These are phyloP conservation scores for Callaeas wilsoni DNA, from an alignment of 2,113 vertebrate species.

Conservation along the genomic window DNA sequence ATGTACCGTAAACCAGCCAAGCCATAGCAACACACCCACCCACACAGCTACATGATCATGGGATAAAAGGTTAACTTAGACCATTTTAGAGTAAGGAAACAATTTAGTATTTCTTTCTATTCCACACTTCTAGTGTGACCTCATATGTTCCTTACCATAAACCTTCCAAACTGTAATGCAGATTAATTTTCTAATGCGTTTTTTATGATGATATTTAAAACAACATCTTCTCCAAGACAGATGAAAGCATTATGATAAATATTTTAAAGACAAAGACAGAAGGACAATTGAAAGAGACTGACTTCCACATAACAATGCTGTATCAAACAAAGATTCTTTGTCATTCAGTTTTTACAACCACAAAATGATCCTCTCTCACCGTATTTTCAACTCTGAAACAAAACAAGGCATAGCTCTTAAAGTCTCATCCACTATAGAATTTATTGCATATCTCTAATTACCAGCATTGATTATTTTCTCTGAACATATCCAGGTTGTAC, in stretches of 20 bases:
- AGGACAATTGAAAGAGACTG: not conserved
- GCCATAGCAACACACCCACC: not conserved
- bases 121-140: not conserved
- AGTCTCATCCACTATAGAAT: not conserved
- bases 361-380: not conserved
- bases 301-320: not conserved
- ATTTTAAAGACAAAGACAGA: not conserved
- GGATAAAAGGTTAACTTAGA: constrained; percentile 21
- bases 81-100: not conserved
- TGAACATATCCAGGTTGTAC: not conserved
- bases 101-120: not conserved
- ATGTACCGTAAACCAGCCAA: not conserved
- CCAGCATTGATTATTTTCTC: not conserved
- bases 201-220: not conserved
- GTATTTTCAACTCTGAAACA: not conserved
- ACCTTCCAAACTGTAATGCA: not conserved
- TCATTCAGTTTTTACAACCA: not conserved
- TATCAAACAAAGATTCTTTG: not conserved
- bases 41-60: not conserved
- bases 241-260: not conserved
- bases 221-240: not conserved
- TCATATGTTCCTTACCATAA: not conserved
- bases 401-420: not conserved
- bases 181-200: not conserved
- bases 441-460: not conserved